Base-by-base conservation (phyloP, 2,113 vertebrate genomes). In the Geococcyx californianus region DNA sequence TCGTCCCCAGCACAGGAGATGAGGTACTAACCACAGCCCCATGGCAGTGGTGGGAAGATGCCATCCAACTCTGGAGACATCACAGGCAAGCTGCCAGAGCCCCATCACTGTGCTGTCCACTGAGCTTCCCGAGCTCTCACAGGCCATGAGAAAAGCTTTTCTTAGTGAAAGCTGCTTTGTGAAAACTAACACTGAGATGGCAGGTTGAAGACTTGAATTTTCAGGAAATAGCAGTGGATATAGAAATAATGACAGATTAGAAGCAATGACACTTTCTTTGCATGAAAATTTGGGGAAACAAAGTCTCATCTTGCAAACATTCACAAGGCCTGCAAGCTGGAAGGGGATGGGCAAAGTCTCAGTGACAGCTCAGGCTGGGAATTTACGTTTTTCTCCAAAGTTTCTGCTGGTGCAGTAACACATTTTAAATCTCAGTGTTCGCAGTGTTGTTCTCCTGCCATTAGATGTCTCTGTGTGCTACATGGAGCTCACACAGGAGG, bases 381-480 rank as follows among this genome's bases (percentile, higher is more conserved):
- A 68, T 38, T 28, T 0, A 5, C 14, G 0, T 11, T 76, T 84
- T 66, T 19, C 58, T 7, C 24, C n/a, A 2, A 1, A 3, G 6
- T 38, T 56, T 75, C 31, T 1, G 2, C 20, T 0, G 0, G 15
- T 4, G 13, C 3, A 3, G 36, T 1, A 34, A 49, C 3, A 15
- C 0, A 0, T 7, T 52, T 28, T 1, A 0, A 40, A 21, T 28
- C 0, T 21, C 28, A 2, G 38, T 1, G 0, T 95, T 91, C 5
- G 62, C 93, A 95, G 84, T 91, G 74, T 17, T 67, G 78, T 70
- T 63, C 45, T 91, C 29, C 92, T 94, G 94, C 93, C 92, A 81
- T 94, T 86, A 96, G 92, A 88, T 94, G 90, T 97, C 93, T 77
- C 87, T 78, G 55, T 34, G 75, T 64, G 59, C 93, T 78, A 7